Evolutionary conservation across 2,888 invertebrate species (phyloP).

Genomic region (Aethes cnicana): DNA sequence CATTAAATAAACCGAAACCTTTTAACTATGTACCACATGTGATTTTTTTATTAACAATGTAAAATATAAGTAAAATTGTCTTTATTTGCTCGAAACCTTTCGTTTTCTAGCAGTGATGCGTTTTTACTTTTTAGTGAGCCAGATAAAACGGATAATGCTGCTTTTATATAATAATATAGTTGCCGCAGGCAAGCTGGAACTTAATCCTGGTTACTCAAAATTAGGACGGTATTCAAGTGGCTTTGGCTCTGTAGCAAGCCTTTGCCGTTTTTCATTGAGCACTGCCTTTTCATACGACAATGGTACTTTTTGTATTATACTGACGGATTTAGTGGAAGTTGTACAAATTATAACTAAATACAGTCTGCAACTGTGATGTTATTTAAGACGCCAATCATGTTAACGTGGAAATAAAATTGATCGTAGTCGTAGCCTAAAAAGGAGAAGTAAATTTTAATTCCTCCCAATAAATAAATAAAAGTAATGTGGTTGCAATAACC

Average conservation of each 20-base stretch:
- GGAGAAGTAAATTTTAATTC: constrained; percentile 34
- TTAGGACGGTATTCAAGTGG: constrained; percentile 24
- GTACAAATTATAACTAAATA: background rate
- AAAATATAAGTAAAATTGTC: too few species aligned
- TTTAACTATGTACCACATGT: too few species aligned
- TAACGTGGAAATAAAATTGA: too few species aligned
- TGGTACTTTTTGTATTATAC: background rate
- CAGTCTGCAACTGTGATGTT: too few species aligned
- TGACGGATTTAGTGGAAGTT: background rate
- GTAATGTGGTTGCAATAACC: constrained; percentile 58
- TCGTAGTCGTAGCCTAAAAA: too few species aligned
- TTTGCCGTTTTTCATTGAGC: constrained; percentile 7
- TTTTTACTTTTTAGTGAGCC: background rate
- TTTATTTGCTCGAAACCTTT: too few species aligned
- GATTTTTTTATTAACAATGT: too few species aligned
- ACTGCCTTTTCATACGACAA: constrained; percentile 4
- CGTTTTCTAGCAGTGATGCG: too few species aligned
- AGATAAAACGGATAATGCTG: constrained; percentile 1
- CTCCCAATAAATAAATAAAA: constrained; percentile 46
- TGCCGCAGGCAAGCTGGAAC: background rate
- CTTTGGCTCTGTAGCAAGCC: constrained; percentile 16
- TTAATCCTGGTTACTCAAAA: constrained; percentile 11
- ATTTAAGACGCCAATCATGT: too few species aligned
- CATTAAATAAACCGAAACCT: too few species aligned
- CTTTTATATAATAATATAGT: background rate